These are phyloP conservation scores for Agonum fuliginosum DNA, from an alignment of 2,888 invertebrate species.

Conservation along the genomic window DNA sequence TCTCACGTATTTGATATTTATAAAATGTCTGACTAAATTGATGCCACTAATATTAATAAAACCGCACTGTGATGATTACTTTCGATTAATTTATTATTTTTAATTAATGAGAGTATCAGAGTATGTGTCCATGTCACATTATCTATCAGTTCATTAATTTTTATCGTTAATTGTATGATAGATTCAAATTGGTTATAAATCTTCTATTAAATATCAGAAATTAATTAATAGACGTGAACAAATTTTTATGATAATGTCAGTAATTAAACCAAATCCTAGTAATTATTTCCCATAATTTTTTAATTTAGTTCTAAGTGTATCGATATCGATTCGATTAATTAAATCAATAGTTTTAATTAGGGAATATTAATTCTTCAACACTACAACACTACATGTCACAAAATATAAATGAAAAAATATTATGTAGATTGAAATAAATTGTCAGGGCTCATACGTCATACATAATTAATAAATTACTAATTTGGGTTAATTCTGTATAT, in stretches of 20 bases:
- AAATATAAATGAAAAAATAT: no score
- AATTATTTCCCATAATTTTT: constrained; percentile 1
- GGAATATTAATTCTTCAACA: no score
- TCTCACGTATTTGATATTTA: constrained; percentile 3
- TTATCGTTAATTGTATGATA: constrained; percentile 20
- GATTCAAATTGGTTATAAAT: background rate
- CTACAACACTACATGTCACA: no score
- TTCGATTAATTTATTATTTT: constrained; percentile 25
- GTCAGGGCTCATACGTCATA: no score
- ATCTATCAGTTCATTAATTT: constrained; percentile 19
- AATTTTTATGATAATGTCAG: constrained; percentile 37
- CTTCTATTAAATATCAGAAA: constrained; percentile 34
- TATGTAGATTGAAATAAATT: no score
- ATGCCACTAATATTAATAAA: constrained; percentile 30
- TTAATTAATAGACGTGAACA: constrained; percentile 20
- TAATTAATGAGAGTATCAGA: constrained; percentile 5
- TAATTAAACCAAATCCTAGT: constrained; percentile 29
- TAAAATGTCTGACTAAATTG: constrained; percentile 12
- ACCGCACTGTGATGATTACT: constrained; percentile 2
- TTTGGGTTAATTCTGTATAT: no score
- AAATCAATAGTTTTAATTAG: constrained; percentile 4
- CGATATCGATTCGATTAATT: background rate
- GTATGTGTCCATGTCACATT: constrained; percentile 10
- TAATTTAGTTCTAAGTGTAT: no score
- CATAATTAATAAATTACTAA: no score